Evolutionary conservation across 1,140 invertebrate genomes (phyloP).

Genomic region (Drosophila triauraria): DNA sequence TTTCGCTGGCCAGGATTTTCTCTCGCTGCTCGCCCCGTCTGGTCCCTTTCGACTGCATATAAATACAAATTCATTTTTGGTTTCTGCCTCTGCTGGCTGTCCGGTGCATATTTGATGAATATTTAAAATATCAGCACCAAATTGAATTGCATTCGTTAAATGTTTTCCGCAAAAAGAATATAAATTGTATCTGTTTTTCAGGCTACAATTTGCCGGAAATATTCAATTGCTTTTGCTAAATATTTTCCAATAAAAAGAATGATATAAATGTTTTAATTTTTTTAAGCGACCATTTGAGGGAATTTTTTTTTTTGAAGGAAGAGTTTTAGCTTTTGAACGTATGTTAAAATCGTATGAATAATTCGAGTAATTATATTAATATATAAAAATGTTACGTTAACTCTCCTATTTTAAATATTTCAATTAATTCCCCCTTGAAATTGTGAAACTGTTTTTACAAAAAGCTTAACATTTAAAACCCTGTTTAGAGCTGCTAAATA

Average conservation of each 20-base stretch:
- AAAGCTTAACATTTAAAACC: neutral
- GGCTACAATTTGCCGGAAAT: constrained; percentile 1
- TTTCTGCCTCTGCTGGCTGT: constrained; percentile 33
- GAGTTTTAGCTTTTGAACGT: neutral
- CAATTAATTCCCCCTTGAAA: too few species aligned
- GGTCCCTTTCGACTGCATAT: neutral
- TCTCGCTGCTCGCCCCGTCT: neutral
- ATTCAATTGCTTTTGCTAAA: constrained; percentile 5
- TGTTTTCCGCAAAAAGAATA: constrained; percentile 6
- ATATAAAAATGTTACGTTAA: neutral
- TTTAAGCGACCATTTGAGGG: neutral
- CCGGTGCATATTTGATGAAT: constrained; percentile 51
- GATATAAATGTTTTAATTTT: neutral
- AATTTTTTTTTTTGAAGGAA: neutral
- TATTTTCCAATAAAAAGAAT: neutral
- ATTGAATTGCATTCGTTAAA: constrained; percentile 37
- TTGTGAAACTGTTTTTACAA: too few species aligned
- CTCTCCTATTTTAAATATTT: too few species aligned
- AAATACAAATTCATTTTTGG: constrained; percentile 37
- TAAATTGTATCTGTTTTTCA: neutral
- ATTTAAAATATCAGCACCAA: constrained; percentile 47
- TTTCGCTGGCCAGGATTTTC: constrained; percentile 39
- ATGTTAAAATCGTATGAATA: constrained; percentile 4
- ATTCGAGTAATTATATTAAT: neutral
- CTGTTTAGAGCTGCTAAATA: constrained; percentile 23